A percentile compares a stretch with the other conserved stretches of the same genome.
phyloP scores from a whole-genome alignment of 2,888 invertebrate genomes.

The Choristoneura rosaceana region DNA sequence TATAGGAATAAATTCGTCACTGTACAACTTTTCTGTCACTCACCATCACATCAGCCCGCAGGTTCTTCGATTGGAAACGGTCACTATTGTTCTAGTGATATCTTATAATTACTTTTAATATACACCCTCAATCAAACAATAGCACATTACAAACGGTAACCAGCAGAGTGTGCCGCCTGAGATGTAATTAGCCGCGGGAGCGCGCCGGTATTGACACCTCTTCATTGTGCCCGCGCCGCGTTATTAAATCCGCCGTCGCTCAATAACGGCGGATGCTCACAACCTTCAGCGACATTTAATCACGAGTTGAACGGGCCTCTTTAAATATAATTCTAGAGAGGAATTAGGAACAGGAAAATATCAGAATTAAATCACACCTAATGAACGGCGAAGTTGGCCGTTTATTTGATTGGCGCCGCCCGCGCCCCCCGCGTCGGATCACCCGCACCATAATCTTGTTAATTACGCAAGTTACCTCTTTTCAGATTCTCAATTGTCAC shows the following conservation, averaged over 20 bases:
- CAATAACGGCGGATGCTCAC: conserved; percentile 26
- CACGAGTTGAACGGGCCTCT: conserved; percentile 27
- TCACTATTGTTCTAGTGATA: too few species aligned
- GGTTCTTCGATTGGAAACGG: too few species aligned
- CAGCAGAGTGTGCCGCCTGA: not conserved
- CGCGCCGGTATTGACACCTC: conserved; percentile 32
- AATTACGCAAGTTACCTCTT: conserved; percentile 8
- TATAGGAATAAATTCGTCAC: too few species aligned
- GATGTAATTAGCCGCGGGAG: not conserved
- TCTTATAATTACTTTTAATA: too few species aligned
- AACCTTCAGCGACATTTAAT: conserved; percentile 32
- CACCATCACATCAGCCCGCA: too few species aligned
- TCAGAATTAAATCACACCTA: conserved; percentile 36
- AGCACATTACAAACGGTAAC: not conserved
- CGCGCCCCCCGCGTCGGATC: conserved; percentile 12
- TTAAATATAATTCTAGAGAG: conserved; percentile 28
- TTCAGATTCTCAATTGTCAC: not conserved
- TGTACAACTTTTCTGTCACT: too few species aligned
- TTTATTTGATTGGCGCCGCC: conserved; percentile 32
- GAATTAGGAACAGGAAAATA: conserved; percentile 37
- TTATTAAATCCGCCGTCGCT: conserved; percentile 29
- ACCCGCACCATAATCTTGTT: conserved; percentile 15
- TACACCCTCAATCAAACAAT: not conserved
- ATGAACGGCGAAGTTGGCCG: conserved; percentile 35
- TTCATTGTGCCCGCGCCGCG: conserved; percentile 25